Conservation (phyloP, 2,113 vertebrate genomes). For the Oostethus manadensis region DNA sequence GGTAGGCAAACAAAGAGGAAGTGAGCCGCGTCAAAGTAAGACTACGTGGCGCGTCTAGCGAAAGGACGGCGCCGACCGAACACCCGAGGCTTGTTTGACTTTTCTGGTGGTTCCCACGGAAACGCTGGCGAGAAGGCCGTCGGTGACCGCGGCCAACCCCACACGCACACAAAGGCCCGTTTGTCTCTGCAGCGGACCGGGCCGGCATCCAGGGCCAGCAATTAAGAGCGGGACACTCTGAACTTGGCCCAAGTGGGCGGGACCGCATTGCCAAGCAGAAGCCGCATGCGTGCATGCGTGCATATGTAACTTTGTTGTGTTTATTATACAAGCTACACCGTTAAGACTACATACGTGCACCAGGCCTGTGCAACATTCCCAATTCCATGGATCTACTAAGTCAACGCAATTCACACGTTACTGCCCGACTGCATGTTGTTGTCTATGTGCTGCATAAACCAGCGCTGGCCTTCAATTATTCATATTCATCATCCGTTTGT, state of each 20-base stretch:
- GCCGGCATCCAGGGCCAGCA: slow-evolving; percentile 42
- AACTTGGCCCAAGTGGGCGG: slow-evolving; percentile 14
- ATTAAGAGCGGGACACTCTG: slow-evolving; percentile 47
- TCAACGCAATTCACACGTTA: no score
- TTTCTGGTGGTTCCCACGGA: neutral
- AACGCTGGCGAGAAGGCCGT: neutral
- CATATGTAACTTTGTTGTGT: no score
- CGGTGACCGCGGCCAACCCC: neutral
- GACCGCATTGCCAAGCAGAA: neutral
- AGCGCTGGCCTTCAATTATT: no score
- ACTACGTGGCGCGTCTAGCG: neutral
- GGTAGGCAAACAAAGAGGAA: neutral
- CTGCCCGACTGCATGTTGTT: no score
- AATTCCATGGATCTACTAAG: no score
- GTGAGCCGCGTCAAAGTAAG: neutral
- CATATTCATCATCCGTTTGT: no score
- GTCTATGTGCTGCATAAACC: no score
- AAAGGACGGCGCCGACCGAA: neutral
- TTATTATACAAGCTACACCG: no score
- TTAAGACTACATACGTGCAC: no score
- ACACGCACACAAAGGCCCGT: slow-evolving; percentile 41
- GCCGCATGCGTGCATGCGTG: no score
- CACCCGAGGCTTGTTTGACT: neutral
- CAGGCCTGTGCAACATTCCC: no score
- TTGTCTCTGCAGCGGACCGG: slow-evolving; percentile 35